These are phyloP conservation scores for Eudasyphora cyanicolor DNA, from an alignment of 2,888 invertebrate species.

Conservation along the genomic window DNA sequence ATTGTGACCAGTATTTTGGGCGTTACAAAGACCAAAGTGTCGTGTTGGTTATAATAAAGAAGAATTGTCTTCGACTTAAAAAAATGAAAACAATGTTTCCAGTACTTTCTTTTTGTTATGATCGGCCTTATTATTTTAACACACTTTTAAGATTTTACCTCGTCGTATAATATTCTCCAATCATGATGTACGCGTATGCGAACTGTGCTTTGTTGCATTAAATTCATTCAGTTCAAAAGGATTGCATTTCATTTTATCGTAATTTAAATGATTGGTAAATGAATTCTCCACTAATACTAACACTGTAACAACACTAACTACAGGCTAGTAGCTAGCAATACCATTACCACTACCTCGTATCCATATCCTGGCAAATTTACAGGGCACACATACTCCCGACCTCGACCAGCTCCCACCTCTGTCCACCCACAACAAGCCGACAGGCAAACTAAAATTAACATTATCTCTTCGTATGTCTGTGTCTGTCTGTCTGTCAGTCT, in stretches of 20 bases:
- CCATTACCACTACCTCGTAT: neutral
- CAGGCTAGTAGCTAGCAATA: neutral
- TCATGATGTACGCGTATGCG: neutral
- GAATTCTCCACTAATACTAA: slow-evolving; percentile 30
- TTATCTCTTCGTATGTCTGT: slow-evolving; percentile 34
- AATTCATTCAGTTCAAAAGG: slow-evolving; percentile 44
- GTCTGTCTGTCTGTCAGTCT: slow-evolving; percentile 25
- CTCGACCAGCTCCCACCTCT: too few species aligned
- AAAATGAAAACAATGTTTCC: neutral
- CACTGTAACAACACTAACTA: neutral
- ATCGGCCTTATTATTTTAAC: too few species aligned
- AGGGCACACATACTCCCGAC: neutral
- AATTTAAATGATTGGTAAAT: slow-evolving; percentile 53
- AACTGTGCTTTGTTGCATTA: neutral
- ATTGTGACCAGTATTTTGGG: too few species aligned
- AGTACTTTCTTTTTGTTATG: too few species aligned
- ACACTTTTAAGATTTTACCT: neutral
- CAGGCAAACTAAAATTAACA: slow-evolving; percentile 26
- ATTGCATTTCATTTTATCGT: slow-evolving; percentile 58
- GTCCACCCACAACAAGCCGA: slow-evolving; percentile 8
- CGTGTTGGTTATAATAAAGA: too few species aligned
- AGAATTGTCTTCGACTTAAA: too few species aligned
- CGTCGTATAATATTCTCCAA: neutral
- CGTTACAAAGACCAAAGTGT: too few species aligned
- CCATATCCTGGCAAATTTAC: neutral